Percentiles rank a stretch among this genome's conserved stretches.
phyloP scores from a whole-genome alignment of 2,113 vertebrate species.

The Hucho hucho region DNA sequence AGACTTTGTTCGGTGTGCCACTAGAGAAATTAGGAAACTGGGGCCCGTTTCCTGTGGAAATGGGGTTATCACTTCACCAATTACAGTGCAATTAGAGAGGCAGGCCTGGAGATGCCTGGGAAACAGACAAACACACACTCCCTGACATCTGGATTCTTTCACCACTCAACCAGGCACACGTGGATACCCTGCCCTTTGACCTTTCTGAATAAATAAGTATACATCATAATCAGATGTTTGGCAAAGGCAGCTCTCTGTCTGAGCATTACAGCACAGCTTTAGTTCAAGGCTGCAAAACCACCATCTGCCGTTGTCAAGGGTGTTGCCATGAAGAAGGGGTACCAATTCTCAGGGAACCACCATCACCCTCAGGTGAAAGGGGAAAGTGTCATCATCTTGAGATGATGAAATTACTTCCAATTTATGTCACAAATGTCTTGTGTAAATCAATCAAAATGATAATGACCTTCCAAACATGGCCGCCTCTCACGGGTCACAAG shows the following conservation, averaged over 20 bases:
- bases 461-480: no score
- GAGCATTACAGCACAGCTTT: slow-evolving; percentile 6
- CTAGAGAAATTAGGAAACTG: slow-evolving; percentile 54
- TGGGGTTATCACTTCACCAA: slow-evolving; percentile 76
- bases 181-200: slow-evolving; percentile 61
- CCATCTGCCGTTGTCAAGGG: background rate
- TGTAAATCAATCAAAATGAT: no score
- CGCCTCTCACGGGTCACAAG: background rate
- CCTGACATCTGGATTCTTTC: slow-evolving; percentile 67
- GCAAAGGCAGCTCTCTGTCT: slow-evolving; percentile 6
- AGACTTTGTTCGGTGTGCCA: slow-evolving; percentile 60
- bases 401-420: no score
- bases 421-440: no score
- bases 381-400: background rate
- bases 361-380: background rate
- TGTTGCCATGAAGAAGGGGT: background rate
- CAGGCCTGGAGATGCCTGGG: slow-evolving; percentile 65
- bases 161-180: slow-evolving; percentile 58
- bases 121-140: slow-evolving; percentile 35
- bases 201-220: slow-evolving; percentile 48
- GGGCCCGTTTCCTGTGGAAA: slow-evolving; percentile 77
- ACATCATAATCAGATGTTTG: slow-evolving; percentile 65
- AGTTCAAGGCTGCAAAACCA: background rate
- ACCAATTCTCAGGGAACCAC: background rate
- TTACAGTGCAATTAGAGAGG: slow-evolving; percentile 71